These are phyloP conservation scores for Drosophila anomalipes DNA, from an alignment of 2,888 invertebrate species.

Conservation along the genomic window DNA sequence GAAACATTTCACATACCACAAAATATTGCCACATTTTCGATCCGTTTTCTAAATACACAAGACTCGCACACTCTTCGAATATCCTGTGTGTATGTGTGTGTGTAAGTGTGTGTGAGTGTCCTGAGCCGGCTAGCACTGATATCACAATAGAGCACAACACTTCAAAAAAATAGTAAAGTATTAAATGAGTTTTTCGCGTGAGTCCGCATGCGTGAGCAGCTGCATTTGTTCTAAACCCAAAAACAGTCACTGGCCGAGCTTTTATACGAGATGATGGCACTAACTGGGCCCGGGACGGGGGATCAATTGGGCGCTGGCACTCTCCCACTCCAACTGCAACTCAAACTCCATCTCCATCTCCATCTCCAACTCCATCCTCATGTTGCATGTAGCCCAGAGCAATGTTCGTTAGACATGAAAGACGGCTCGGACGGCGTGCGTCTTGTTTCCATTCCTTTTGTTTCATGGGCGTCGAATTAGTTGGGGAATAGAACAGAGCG, in stretches of 20 bases:
- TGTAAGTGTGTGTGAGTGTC: slow-evolving; percentile 1
- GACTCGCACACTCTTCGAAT: slow-evolving; percentile 11
- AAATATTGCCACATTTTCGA: slow-evolving; percentile 54
- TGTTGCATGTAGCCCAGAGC: slow-evolving; percentile 47
- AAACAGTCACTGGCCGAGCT: slow-evolving; percentile 57
- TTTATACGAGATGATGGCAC: slow-evolving; percentile 59
- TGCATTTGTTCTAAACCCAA: slow-evolving; percentile 72
- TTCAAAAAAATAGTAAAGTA: slow-evolving; percentile 28
- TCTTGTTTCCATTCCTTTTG: slow-evolving; percentile 38
- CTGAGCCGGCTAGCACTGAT: background rate
- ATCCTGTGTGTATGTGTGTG: background rate
- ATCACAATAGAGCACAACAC: slow-evolving; percentile 9
- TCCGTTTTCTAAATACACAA: background rate
- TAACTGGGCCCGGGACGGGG: background rate
- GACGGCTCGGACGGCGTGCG: slow-evolving; percentile 51
- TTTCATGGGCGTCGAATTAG: slow-evolving; percentile 24
- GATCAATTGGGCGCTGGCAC: slow-evolving; percentile 16
- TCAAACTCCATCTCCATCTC: background rate
- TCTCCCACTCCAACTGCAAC: slow-evolving; percentile 9
- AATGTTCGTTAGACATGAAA: slow-evolving; percentile 46
- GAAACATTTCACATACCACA: slow-evolving; percentile 60
- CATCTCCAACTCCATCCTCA: slow-evolving; percentile 1
- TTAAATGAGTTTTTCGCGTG: slow-evolving; percentile 7
- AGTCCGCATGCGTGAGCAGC: slow-evolving; percentile 53
- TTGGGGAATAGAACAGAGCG: slow-evolving; percentile 24